phyloP scores from a whole-genome alignment of 2,113 vertebrate species.

The Chloropsis hardwickii region DNA sequence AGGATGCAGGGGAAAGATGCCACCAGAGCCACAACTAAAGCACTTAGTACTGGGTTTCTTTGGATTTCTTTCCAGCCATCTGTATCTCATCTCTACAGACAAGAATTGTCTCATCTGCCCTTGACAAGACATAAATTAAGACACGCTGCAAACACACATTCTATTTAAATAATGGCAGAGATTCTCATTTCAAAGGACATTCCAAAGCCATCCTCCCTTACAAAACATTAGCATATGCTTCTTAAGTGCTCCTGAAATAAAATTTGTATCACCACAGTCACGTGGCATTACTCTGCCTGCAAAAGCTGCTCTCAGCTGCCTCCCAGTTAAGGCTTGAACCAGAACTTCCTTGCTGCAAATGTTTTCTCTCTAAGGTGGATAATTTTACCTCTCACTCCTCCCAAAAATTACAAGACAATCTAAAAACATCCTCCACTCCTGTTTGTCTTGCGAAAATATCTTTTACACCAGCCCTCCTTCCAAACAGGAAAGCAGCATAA shows the following conservation, averaged over 20 bases:
- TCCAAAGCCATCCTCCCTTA: not conserved
- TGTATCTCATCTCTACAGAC: not conserved
- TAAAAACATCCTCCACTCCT: not conserved
- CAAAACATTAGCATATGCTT: constrained; percentile 1
- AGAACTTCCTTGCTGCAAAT: not conserved
- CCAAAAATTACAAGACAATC: not conserved
- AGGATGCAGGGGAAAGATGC: not conserved
- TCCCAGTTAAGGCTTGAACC: not conserved
- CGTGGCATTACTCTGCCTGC: not conserved
- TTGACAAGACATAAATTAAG: not conserved
- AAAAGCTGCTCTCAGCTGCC: not conserved
- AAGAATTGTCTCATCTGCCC: not conserved
- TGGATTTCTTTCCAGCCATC: not conserved
- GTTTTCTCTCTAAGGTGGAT: not conserved
- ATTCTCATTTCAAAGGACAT: not conserved
- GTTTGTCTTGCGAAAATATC: not conserved
- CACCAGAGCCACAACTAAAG: not conserved
- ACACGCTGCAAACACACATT: not conserved
- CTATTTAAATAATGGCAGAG: constrained; percentile 6
- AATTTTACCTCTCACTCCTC: not conserved
- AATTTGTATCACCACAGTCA: not conserved
- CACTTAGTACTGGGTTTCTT: not conserved
- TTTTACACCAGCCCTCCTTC: not conserved
- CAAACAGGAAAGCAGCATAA: not conserved
- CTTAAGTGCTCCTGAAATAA: constrained; percentile 25